Conservation (phyloP, 2,797 vertebrate species). For the Ptychobarbus kaznakovi region DNA sequence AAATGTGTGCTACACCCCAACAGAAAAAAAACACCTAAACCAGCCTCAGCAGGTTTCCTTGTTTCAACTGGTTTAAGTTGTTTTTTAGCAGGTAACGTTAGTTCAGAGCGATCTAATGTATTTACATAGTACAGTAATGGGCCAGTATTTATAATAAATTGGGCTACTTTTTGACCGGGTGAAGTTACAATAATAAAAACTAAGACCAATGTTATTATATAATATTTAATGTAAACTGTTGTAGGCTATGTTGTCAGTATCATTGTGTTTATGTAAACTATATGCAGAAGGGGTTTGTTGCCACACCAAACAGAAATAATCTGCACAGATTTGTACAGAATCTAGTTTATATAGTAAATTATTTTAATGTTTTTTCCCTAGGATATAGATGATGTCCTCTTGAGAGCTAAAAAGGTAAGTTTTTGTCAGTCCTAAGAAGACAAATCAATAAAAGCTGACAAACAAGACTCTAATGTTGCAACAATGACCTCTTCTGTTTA, state of each 20-base stretch:
- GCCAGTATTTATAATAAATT: background rate
- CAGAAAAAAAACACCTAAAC: background rate
- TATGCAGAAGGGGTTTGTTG: background rate
- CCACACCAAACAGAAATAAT: conserved; percentile 4
- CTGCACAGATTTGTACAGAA: background rate
- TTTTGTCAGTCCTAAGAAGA: conserved; percentile 23
- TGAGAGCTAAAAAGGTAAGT: conserved; percentile 64
- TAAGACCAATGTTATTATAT: background rate
- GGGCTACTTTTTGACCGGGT: too few species aligned
- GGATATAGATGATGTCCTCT: conserved; percentile 64
- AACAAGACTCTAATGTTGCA: background rate
- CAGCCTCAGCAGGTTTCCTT: background rate
- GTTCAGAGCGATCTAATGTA: background rate
- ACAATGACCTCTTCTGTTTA: background rate
- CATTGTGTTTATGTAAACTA: background rate
- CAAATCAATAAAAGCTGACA: background rate
- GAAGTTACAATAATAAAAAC: background rate
- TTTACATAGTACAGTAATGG: background rate
- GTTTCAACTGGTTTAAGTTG: background rate
- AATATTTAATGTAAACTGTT: conserved; percentile 5
- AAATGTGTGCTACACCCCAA: background rate
- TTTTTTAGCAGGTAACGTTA: background rate
- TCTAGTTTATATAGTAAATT: background rate
- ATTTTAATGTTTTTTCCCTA: conserved; percentile 43
- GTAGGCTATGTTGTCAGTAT: background rate